Conservation (phyloP, 1,140 invertebrate species). For the Dendroctonus ponderosae region DNA sequence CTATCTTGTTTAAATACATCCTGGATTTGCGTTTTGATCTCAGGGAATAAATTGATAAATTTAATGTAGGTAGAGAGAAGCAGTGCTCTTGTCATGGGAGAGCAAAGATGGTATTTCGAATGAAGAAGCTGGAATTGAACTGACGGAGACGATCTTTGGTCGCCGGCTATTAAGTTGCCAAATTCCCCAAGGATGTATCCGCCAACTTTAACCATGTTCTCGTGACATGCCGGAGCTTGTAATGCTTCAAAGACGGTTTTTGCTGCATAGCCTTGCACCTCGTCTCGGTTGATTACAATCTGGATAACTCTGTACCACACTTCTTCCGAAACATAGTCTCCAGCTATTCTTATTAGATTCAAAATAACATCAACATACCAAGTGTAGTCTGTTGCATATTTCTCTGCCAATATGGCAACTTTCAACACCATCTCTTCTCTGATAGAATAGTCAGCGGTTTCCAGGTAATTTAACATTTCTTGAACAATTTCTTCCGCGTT, state of each 20-base stretch:
- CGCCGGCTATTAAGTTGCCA: slow-evolving; percentile 98
- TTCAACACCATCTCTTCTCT: slow-evolving; percentile 99
- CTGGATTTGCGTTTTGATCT: slow-evolving; percentile 96
- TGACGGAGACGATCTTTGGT: slow-evolving; percentile 91
- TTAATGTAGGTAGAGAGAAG: slow-evolving; percentile 98
- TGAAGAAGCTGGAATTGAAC: slow-evolving; percentile 97
- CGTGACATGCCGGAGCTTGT: slow-evolving; percentile 97
- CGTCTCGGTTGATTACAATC: slow-evolving; percentile 98
- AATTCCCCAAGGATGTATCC: slow-evolving; percentile 99
- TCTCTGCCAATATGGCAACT: slow-evolving; percentile 98
- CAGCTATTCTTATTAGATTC: slow-evolving; percentile 98
- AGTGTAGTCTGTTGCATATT: slow-evolving; percentile 99
- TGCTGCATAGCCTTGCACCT: slow-evolving; percentile 98
- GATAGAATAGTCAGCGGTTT: slow-evolving; percentile 99
- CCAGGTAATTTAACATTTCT: slow-evolving; percentile 98
- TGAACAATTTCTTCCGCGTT: slow-evolving; percentile 99
- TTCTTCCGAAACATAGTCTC: slow-evolving; percentile 96
- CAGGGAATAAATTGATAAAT: slow-evolving; percentile 98
- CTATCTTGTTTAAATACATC: slow-evolving; percentile 95
- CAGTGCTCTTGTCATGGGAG: slow-evolving; percentile 91
- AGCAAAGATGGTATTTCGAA: slow-evolving; percentile 98
- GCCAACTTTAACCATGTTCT: slow-evolving; percentile 99
- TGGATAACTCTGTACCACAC: slow-evolving; percentile 99
- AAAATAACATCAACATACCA: slow-evolving; percentile 99
- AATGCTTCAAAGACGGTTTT: slow-evolving; percentile 99